These are phyloP conservation scores for Atethmia centrago DNA, from an alignment of 2,888 invertebrate genomes.

Conservation along the genomic window DNA sequence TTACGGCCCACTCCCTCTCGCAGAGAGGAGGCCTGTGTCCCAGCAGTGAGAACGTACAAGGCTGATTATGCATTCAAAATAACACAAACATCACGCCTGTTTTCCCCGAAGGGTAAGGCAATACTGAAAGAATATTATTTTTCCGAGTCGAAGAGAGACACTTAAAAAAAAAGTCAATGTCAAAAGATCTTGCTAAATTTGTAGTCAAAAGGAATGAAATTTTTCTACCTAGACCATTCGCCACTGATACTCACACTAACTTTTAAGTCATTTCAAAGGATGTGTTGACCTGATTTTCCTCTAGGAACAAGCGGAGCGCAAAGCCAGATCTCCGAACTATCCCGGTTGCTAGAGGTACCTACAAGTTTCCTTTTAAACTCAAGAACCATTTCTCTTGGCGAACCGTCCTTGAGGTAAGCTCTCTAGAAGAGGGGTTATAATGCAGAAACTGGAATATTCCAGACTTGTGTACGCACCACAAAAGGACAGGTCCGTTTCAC, in stretches of 20 bases:
- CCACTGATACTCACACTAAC: background rate
- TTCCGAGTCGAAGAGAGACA: too few relatives aligned
- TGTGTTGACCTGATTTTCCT: background rate
- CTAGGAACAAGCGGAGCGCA: background rate
- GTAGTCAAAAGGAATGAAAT: too few relatives aligned
- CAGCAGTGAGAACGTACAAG: too few relatives aligned
- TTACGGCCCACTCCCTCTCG: too few relatives aligned
- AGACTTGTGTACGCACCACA: constrained; percentile 74
- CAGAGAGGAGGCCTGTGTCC: too few relatives aligned
- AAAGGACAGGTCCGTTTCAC: constrained; percentile 78
- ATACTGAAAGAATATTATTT: too few relatives aligned
- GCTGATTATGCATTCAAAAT: too few relatives aligned
- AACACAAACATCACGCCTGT: too few relatives aligned
- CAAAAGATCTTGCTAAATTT: too few relatives aligned
- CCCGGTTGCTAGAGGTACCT: background rate
- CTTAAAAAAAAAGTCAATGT: background rate
- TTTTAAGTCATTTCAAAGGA: background rate
- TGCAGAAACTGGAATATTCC: constrained; percentile 69
- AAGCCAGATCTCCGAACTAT: background rate
- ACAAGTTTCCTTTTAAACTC: constrained; percentile 13
- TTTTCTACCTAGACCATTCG: too few relatives aligned
- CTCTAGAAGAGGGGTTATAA: constrained; percentile 54
- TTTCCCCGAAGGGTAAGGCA: too few relatives aligned
- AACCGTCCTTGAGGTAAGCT: constrained; percentile 28
- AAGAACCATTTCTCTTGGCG: constrained; percentile 21